Percentiles rank a stretch among this genome's conserved stretches.
These are phyloP conservation scores for Drosophila subquinaria DNA, from an alignment of 2,888 invertebrate species.

Conservation along the genomic window DNA sequence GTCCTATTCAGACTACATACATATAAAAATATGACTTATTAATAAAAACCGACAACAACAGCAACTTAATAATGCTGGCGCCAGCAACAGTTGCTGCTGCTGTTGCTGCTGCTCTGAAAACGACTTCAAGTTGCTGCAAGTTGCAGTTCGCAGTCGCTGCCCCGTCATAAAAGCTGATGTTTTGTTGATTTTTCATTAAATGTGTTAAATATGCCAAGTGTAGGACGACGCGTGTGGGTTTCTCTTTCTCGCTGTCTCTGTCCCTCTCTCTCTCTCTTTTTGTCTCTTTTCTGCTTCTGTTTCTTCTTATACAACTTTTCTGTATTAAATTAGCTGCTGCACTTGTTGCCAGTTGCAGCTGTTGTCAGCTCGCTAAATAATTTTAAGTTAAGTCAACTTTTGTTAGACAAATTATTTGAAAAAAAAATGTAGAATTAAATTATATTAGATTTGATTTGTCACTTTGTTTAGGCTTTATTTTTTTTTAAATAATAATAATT, in stretches of 20 bases:
- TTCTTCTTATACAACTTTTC: neutral
- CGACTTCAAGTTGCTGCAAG: constrained; percentile 24
- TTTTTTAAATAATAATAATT: no score
- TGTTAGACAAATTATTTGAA: neutral
- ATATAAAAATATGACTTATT: constrained; percentile 81
- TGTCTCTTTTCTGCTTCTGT: neutral
- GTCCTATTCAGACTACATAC: constrained; percentile 17
- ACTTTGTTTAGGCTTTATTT: no score
- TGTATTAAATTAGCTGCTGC: constrained; percentile 48
- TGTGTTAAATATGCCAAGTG: constrained; percentile 80
- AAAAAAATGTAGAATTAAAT: no score
- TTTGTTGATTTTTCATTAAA: constrained; percentile 80
- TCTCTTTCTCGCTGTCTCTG: constrained; percentile 22
- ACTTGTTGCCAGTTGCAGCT: constrained; percentile 50
- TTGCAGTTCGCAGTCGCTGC: constrained; percentile 35
- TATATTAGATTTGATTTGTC: no score
- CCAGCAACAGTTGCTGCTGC: constrained; percentile 11
- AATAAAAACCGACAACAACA: constrained; percentile 77
- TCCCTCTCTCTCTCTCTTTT: neutral
- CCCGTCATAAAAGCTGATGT: constrained; percentile 74
- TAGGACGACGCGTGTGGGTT: constrained; percentile 75
- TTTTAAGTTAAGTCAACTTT: constrained; percentile 12
- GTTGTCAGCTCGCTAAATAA: constrained; percentile 23
- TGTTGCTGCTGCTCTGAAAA: no score
- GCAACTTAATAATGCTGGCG: constrained; percentile 72